Base-by-base conservation (phyloP, 92 coral and sea anemone genomes). In the Virgularia gustaviana region DNA sequence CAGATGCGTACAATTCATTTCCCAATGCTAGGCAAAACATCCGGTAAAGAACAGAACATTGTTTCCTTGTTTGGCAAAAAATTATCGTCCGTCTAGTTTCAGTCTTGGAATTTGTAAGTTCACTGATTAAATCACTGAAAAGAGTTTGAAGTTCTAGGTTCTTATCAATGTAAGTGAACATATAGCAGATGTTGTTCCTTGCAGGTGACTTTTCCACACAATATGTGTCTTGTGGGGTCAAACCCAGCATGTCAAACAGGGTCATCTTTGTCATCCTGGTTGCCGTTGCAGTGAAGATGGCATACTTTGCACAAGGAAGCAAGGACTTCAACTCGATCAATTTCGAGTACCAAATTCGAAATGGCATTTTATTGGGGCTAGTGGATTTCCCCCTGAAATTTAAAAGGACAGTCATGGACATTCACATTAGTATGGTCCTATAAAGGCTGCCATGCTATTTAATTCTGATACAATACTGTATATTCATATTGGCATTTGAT, bases 131-230 rank as follows among this genome's bases (percentile, higher is more conserved):
- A 24, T 2, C 63, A 34, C 32, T 56, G 33, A 56, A 56, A 56
- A 56, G 35, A 56, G 32, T 56, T 22, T 56, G 35, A 22, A 56
- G 63, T 56, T 56, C 63, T 56, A 56, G 32, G 13, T 24, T 22
- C 32, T 22, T 56, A 24, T 56, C 63, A 6, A 56, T 19, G 32
- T 56, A 56, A 56, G 35, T 12, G 24, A 56, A 56, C 35, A 16
- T 13, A 18, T 56, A 56, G 33, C 63, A 56, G 32, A 56, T 56
- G 32, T 56, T 56, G 63, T 37, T 56, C 13, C 30, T 56, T 56
- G 33, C 63, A 56, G 63, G 63, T 56, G 63, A 56, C 24, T 56
- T 56, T 37, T 56, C 63, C 32, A 56, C 33, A 27, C 63, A 56
- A 56, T 27, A 56, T 56, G 63, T 56, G 32, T 56, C 63, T 56